Conservation (phyloP, 1,140 invertebrate genomes). For the Drosophila cardini region DNA sequence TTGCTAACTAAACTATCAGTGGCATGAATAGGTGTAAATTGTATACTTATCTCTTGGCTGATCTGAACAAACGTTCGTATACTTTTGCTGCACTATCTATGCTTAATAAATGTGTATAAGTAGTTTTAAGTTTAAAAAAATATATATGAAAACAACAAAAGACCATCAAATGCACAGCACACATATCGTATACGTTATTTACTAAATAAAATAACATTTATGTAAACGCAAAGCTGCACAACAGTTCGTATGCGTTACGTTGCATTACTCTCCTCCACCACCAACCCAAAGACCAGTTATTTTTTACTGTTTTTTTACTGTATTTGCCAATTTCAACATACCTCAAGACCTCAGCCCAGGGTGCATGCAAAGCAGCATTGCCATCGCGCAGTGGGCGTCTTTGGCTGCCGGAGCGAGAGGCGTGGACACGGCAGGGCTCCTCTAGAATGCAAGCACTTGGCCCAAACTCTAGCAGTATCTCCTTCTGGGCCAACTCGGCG, state of each 20-base stretch:
- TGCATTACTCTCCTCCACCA: neutral
- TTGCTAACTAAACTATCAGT: too few species aligned
- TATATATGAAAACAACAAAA: too few species aligned
- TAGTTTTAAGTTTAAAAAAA: too few species aligned
- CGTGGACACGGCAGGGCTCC: constrained; percentile 88
- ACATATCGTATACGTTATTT: neutral
- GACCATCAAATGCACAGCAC: neutral
- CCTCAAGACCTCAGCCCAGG: constrained; percentile 88
- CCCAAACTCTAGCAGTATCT: constrained; percentile 87
- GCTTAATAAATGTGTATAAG: too few species aligned
- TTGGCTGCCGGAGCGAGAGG: constrained; percentile 80
- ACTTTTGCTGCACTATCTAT: too few species aligned
- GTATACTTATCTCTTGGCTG: too few species aligned
- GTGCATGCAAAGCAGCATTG: constrained; percentile 72
- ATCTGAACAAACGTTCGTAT: too few species aligned
- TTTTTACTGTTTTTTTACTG: neutral
- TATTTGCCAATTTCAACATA: constrained; percentile 78
- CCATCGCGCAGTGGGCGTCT: constrained; percentile 49
- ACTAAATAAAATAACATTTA: too few species aligned
- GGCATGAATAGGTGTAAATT: too few species aligned
- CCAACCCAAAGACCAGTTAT: constrained; percentile 2
- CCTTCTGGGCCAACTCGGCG: constrained; percentile 87
- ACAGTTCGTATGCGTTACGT: neutral
- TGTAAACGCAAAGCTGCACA: neutral
- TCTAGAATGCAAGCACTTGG: constrained; percentile 89